Percentiles rank a stretch among this genome's conserved stretches.
Evolutionary conservation across 2,113 vertebrate species (phyloP).

Genomic region (Etheostoma cragini): DNA sequence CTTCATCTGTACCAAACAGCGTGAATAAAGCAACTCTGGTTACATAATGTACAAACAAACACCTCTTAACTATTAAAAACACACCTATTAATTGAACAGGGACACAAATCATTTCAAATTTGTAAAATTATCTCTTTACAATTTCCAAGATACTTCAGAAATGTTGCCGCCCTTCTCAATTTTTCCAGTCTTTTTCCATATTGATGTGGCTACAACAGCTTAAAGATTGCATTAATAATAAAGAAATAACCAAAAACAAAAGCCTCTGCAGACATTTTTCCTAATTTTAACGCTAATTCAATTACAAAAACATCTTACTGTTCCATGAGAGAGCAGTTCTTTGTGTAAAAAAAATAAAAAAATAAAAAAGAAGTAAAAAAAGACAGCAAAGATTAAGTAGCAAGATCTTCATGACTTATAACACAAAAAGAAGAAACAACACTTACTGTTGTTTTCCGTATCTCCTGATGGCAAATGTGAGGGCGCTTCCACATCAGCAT

Average conservation of each 20-base stretch:
- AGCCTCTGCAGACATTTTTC: neutral
- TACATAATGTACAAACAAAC: neutral
- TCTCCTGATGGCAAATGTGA: neutral
- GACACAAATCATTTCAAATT: neutral
- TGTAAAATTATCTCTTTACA: neutral
- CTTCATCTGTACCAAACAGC: constrained; percentile 36
- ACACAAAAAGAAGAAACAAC: neutral
- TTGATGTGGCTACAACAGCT: neutral
- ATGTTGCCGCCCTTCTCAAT: neutral
- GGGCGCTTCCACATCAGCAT: constrained; percentile 1
- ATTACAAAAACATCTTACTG: neutral
- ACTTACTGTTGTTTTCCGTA: constrained; percentile 48
- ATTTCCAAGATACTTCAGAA: neutral
- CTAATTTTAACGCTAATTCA: neutral
- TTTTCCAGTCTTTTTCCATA: neutral
- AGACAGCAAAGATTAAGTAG: neutral
- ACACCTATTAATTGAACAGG: neutral
- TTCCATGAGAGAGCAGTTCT: neutral
- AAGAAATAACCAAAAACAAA: neutral
- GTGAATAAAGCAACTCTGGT: neutral
- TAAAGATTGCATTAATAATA: neutral
- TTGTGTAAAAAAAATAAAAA: neutral
- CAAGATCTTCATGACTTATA: neutral
- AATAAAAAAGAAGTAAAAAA: neutral
- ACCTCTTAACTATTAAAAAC: neutral